Base-by-base conservation (phyloP, 1,140 invertebrate genomes). In the Drosophila grimshawi region DNA sequence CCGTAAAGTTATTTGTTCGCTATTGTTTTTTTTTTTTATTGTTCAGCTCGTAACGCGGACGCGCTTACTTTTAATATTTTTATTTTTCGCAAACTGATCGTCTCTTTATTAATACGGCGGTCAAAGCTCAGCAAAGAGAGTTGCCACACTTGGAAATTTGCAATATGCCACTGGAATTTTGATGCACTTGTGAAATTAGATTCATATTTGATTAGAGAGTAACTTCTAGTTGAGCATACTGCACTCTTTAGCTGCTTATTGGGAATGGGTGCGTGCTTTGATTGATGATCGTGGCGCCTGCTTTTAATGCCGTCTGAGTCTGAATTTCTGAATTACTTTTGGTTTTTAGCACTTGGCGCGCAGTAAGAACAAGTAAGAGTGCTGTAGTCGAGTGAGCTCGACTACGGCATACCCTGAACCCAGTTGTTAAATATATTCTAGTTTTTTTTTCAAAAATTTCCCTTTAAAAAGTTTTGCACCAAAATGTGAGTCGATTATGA, bases 321-420 rank as follows among this genome's bases (percentile, higher is more conserved):
- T 55, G 51, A 72, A 78, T 10, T 19, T 19, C 45, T 52, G 11
- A 67, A 73, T 62, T 52, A 59, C 75, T 56, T 82, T 82, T 81
- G 75, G 67, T 66, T 82, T 82, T 86, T 67, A 86, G 70, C 70
- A 79, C 79, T 86, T 64, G 88, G 76, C 48, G 65, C 70, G 52
- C 67, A 65, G 49, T 19, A 57, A 70, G 4, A 53, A 62, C 57
- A 48, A 68, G 49, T 19, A 39, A 51, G 65, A 51, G 56, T 45
- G 19, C 19, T 19, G 19, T 19, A 19, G 19, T 19, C 19, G 19
- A 19, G 19, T 19, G 19, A 19, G 19, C 19, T 19, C 1, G 19
- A 19, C 19, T 19, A 19, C 19, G 19, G 0, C 19, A 19, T 19
- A 1, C 19, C 19, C 19, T 19, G 19, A 19, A 19, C 0, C 19